These are phyloP conservation scores for Bombus haemorrhoidalis DNA, from an alignment of 1,140 invertebrate genomes.

Conservation along the genomic window DNA sequence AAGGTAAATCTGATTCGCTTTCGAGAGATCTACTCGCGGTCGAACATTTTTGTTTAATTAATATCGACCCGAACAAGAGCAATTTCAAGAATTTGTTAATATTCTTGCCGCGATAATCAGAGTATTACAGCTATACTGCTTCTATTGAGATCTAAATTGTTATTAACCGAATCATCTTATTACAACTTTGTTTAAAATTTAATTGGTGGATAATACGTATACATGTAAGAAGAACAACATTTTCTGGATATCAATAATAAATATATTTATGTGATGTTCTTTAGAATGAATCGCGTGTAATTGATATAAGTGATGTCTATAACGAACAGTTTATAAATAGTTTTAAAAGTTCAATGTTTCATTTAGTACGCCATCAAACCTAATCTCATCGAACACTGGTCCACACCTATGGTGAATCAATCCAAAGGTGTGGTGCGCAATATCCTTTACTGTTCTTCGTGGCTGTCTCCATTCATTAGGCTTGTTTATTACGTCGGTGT, in stretches of 20 bases:
- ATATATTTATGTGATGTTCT: background rate
- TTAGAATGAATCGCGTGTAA: background rate
- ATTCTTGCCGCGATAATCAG: background rate
- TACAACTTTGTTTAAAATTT: background rate
- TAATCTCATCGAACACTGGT: background rate
- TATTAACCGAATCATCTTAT: background rate
- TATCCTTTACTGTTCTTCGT: conserved; percentile 25
- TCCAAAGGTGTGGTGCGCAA: conserved; percentile 16
- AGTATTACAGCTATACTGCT: background rate
- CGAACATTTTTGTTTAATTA: background rate
- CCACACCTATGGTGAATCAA: background rate
- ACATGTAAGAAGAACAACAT: no score
- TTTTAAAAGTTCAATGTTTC: background rate
- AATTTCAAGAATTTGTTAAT: no score
- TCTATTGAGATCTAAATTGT: background rate
- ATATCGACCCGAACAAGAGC: background rate
- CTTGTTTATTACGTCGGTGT: conserved; percentile 21
- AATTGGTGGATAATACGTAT: background rate
- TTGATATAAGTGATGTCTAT: background rate
- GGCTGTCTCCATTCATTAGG: conserved; percentile 21
- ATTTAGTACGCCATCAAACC: background rate
- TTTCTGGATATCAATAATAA: no score
- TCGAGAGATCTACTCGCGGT: background rate
- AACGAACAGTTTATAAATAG: background rate
- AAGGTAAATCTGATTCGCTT: background rate